A percentile compares a stretch with the other conserved stretches of the same genome.
phyloP scores from a whole-genome alignment of 2,113 vertebrate genomes.

The Solea senegalensis region DNA sequence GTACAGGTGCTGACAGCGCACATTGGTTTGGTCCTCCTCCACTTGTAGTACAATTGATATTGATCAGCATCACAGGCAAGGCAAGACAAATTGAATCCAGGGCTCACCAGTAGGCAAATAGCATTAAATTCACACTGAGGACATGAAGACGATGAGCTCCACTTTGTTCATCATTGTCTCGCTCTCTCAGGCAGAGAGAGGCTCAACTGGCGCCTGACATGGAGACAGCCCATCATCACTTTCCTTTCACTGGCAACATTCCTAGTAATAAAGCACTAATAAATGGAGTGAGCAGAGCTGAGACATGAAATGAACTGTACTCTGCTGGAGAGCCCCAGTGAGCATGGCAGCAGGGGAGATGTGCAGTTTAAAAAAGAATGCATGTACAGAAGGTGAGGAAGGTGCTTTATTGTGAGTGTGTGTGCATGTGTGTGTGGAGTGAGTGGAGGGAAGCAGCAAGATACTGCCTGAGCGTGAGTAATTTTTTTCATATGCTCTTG shows the following conservation, averaged over 20 bases:
- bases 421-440: neutral
- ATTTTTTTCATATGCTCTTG: neutral
- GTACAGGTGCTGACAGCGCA: constrained; percentile 71
- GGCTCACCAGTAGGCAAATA: constrained; percentile 40
- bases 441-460: neutral
- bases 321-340: constrained; percentile 32
- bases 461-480: neutral
- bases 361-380: neutral
- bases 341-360: constrained; percentile 9
- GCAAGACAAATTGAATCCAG: constrained; percentile 65
- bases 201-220: constrained; percentile 26
- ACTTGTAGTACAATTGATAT: constrained; percentile 74
- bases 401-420: neutral
- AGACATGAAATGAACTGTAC: constrained; percentile 40
- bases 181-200: constrained; percentile 35
- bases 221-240: constrained; percentile 52
- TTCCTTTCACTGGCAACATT: constrained; percentile 43
- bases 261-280: constrained; percentile 42
- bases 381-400: neutral
- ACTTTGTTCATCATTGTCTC: constrained; percentile 33
- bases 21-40: constrained; percentile 52
- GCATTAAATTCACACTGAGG: constrained; percentile 31
- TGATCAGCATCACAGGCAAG: constrained; percentile 65
- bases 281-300: constrained; percentile 31
- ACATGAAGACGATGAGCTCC: constrained; percentile 33